Evolutionary conservation across 2,113 vertebrate genomes (phyloP), one percentile per base, ranked within the genome.

Genomic region (Periophthalmus modestus): DNA sequence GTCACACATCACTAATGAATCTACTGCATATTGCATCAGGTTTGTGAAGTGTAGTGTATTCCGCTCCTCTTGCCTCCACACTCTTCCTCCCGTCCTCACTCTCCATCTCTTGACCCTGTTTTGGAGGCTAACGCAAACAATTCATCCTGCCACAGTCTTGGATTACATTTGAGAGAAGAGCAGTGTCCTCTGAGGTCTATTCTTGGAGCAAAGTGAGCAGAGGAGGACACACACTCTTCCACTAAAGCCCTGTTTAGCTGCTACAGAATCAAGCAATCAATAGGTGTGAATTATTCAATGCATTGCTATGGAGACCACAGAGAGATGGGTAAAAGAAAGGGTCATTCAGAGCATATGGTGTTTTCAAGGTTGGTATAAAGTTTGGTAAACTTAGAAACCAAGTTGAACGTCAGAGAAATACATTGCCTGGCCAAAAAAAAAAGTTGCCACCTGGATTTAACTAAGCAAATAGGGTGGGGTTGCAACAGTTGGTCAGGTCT

Each of bases 261-360:
- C 61, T 70, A 47, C 36, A 66, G 47, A 5, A 52, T 39, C 16
- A 58, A 68, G 62, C 58, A 75, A 84, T 84, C 18, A 7, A 85
- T 78, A 5, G 24, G 52, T 76, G 13, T 87, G 72, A 87, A 82
- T 88, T 82, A 87, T 85, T 83, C 69, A 83, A 72, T 63, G 72
- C 33, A 55, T 57, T 16, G n/a, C 23, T n/a, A 66, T 66, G 39
- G 33, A 63, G 9, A 52, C 15, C 13, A 59, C 21, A 9, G 5
- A 28, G 12, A 61, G 58, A 61, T 4, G n/a, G 13, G 58, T 33
- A 33, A 66, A 73, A 71, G 59, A 57, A 59, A 76, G 28, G 28
- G 28, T 28, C 28, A 28, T 28, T 28, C 28, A 28, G 28, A 28
- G 28, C 28, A 2, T 28, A 28, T 28, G 28, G 28, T 3, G 28